Evolutionary conservation across 2,888 invertebrate species (phyloP).

Genomic region (Harmothoe impar): DNA sequence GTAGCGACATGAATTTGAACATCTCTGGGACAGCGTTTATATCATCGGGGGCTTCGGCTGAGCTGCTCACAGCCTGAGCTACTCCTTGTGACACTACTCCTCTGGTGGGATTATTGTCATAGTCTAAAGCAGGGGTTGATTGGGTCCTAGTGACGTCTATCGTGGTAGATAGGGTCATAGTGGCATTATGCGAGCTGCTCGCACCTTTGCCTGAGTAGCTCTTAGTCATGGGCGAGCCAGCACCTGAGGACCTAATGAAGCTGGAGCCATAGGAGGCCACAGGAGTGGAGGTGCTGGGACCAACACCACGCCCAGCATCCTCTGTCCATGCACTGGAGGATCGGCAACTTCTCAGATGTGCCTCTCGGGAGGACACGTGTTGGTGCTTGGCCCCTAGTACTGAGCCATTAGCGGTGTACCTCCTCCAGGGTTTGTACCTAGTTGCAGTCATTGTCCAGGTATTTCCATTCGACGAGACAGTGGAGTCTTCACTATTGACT

Average conservation of each 20-base stretch:
- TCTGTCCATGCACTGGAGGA: conserved; percentile 26
- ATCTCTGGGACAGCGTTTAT: not conserved
- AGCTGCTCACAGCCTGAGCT: conserved; percentile 6
- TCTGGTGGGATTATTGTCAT: not conserved
- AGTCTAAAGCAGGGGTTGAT: not conserved
- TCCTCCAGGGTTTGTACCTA: not conserved
- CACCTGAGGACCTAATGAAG: not conserved
- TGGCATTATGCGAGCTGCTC: not conserved
- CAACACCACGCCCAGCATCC: not conserved
- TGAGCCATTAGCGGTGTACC: not conserved
- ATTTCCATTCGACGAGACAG: not conserved
- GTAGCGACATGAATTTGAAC: conserved; percentile 35
- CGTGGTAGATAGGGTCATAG: not conserved
- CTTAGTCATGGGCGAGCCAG: not conserved
- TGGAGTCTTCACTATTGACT: not conserved
- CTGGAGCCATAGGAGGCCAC: not conserved
- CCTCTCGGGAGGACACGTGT: not conserved
- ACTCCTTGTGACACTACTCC: not conserved
- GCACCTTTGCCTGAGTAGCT: not conserved
- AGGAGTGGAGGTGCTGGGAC: not conserved
- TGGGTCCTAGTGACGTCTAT: conserved; percentile 23
- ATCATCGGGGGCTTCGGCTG: not conserved
- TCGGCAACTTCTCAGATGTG: not conserved
- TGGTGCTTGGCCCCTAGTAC: not conserved
- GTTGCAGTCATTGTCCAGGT: not conserved